phyloP scores from a whole-genome alignment of 1,140 invertebrate species.

The Lasaia peninsularis region DNA sequence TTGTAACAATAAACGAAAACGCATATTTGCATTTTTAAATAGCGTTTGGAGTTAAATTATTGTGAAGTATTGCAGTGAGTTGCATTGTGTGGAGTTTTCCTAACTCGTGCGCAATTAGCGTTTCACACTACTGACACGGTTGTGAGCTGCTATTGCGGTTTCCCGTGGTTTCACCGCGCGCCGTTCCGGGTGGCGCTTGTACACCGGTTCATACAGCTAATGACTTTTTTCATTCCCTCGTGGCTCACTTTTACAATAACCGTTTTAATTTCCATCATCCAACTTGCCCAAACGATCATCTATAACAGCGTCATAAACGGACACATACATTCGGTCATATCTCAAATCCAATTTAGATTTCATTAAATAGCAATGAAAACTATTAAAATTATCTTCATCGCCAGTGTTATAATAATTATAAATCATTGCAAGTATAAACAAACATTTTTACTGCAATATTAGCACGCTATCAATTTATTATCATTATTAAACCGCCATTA shows the following conservation, averaged over 20 bases:
- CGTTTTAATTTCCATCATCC: conserved; percentile 20
- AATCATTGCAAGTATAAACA: conserved; percentile 12
- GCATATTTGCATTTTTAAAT: background rate
- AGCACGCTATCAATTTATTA: conserved; percentile 3
- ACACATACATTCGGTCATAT: background rate
- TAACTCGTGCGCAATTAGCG: conserved; percentile 62
- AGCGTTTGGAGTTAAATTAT: conserved; percentile 3
- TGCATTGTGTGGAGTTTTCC: conserved; percentile 29
- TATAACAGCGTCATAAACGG: background rate
- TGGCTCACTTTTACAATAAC: conserved; percentile 43
- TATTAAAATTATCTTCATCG: background rate
- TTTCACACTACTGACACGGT: conserved; percentile 75
- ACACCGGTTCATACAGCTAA: conserved; percentile 57
- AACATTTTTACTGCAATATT: conserved; percentile 2
- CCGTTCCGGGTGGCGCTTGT: conserved; percentile 70
- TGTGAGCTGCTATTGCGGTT: conserved; percentile 67
- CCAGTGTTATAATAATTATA: background rate
- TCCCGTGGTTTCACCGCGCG: conserved; percentile 67
- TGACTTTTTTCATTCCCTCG: conserved; percentile 40
- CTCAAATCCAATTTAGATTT: background rate
- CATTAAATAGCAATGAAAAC: background rate
- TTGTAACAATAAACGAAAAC: conserved; percentile 7
- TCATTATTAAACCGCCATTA: conserved; percentile 9
- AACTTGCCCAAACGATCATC: conserved; percentile 15
- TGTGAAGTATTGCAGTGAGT: conserved; percentile 24